Conservation (phyloP, 53 echinoderm and acorn worm genomes). For the Pentamera pediparva region DNA sequence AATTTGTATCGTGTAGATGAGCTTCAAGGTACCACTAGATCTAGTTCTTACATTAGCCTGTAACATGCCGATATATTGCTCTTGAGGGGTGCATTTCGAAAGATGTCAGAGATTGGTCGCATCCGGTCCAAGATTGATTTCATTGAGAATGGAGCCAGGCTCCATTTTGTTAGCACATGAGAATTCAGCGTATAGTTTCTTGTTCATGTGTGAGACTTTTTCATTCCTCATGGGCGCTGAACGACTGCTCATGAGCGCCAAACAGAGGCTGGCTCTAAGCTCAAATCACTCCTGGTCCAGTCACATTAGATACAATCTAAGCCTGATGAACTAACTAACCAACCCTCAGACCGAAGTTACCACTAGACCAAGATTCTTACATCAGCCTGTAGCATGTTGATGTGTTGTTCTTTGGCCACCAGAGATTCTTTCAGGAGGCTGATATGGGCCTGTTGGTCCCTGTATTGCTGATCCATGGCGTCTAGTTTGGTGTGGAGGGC, state of each 20-base stretch:
- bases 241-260: background rate
- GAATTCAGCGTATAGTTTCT: no score
- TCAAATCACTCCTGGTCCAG: background rate
- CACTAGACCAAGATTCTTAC: slow-evolving; percentile 50
- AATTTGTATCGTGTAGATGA: no score
- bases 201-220: background rate
- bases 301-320: background rate
- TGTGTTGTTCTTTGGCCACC: slow-evolving; percentile 95
- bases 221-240: background rate
- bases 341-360: no score
- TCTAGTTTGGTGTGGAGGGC: slow-evolving; percentile 85
- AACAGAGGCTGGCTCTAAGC: background rate
- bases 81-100: no score
- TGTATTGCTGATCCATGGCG: slow-evolving; percentile 67
- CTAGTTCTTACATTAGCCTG: no score
- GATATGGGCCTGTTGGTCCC: slow-evolving; percentile 92
- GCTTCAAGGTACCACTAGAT: no score
- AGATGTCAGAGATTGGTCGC: no score
- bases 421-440: slow-evolving; percentile 84
- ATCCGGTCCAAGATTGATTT: no score
- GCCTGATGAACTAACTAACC: no score
- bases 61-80: no score
- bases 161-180: no score
- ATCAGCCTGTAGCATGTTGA: slow-evolving; percentile 94
- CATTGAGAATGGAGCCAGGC: no score